Evolutionary conservation across 2,888 invertebrate genomes (phyloP).

Genomic region (Cremastinae sp.): DNA sequence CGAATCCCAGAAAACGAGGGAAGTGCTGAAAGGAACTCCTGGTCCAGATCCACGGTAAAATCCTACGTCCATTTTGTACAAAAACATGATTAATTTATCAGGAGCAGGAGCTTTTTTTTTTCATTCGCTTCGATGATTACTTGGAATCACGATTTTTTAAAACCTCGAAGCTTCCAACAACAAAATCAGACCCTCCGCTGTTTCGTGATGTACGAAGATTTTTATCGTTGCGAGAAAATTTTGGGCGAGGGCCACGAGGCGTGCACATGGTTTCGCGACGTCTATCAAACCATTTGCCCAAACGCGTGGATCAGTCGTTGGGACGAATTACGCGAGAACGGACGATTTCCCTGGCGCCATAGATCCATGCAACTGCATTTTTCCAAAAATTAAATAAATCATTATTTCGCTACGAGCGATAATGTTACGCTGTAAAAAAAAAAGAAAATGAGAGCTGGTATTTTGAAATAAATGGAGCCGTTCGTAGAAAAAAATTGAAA

Average conservation of each 20-base stretch:
- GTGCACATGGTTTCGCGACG: constrained; percentile 75
- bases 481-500: constrained; percentile 69
- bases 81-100: too few relatives aligned
- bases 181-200: constrained; percentile 75
- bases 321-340: constrained; percentile 68
- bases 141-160: not conserved
- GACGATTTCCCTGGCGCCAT: constrained; percentile 67
- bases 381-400: constrained; percentile 14
- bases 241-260: constrained; percentile 71
- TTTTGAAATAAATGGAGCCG: constrained; percentile 55
- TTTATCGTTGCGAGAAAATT: constrained; percentile 73
- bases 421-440: constrained; percentile 22
- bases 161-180: constrained; percentile 74
- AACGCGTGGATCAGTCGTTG: constrained; percentile 71
- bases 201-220: constrained; percentile 76
- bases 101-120: too few relatives aligned
- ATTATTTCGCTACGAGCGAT: too few relatives aligned
- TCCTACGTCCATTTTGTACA: not conserved
- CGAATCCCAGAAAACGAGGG: constrained; percentile 29
- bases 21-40: constrained; percentile 45
- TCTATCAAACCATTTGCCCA: constrained; percentile 72
- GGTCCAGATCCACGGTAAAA: constrained; percentile 70
- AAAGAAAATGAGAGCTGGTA: constrained; percentile 3
- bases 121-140: not conserved
- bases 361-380: constrained; percentile 56